phyloP scores from a whole-genome alignment of 1,140 invertebrate species.

The Drosophila aff. region DNA sequence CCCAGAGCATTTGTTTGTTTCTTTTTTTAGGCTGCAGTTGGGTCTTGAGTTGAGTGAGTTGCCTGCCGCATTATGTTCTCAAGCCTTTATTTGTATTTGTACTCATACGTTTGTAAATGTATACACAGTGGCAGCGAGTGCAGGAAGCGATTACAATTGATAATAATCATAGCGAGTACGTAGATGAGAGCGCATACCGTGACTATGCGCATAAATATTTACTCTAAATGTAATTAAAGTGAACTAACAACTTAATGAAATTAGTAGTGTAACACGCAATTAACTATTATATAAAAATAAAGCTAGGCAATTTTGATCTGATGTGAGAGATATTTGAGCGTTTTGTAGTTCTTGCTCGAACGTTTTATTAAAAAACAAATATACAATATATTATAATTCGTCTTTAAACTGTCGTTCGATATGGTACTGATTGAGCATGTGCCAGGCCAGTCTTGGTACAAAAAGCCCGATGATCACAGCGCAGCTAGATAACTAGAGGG shows the following conservation, averaged over 20 bases:
- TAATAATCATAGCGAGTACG: conserved; percentile 67
- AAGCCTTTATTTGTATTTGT: conserved; percentile 13
- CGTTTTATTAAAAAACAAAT: conserved; percentile 65
- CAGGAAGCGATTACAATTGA: conserved; percentile 69
- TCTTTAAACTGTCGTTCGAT: conserved; percentile 53
- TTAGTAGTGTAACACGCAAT: conserved; percentile 79
- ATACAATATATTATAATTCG: conserved; percentile 50
- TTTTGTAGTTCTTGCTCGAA: conserved; percentile 63
- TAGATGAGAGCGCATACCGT: conserved; percentile 59
- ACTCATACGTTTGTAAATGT: conserved; percentile 50
- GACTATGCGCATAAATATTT: conserved; percentile 66
- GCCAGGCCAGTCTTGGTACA: background rate
- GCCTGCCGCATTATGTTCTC: conserved; percentile 11
- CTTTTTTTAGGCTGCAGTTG: conserved; percentile 27
- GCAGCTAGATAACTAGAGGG: background rate
- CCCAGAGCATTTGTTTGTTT: conserved; percentile 9
- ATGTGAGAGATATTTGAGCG: conserved; percentile 59
- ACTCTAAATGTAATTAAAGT: conserved; percentile 79
- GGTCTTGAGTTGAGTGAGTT: conserved; percentile 6
- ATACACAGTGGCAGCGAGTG: conserved; percentile 30
- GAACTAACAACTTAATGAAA: conserved; percentile 71
- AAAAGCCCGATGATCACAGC: background rate
- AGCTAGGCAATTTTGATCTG: conserved; percentile 71
- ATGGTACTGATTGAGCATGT: background rate
- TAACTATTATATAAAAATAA: conserved; percentile 75